These are phyloP conservation scores for Diaphora mendica DNA, from an alignment of 2,888 invertebrate species.

Conservation along the genomic window DNA sequence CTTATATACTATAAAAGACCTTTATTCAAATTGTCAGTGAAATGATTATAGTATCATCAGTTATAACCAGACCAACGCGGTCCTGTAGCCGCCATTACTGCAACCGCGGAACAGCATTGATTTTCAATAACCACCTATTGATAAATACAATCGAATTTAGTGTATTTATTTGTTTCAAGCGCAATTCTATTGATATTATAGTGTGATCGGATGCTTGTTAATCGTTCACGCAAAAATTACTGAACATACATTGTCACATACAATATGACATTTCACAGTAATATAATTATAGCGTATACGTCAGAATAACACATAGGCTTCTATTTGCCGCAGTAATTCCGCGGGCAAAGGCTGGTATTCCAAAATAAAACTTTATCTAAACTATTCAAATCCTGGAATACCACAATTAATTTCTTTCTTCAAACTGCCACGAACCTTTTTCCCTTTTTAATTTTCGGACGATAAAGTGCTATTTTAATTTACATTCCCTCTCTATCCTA, in stretches of 20 bases:
- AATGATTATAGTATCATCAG: not conserved
- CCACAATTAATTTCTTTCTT: not conserved
- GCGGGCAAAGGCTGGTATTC: no score
- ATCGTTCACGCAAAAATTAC: no score
- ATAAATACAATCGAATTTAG: not conserved
- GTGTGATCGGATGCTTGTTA: no score
- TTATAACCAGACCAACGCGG: not conserved
- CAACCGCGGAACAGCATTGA: no score
- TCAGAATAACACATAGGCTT: no score
- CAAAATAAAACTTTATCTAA: not conserved
- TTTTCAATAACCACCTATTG: not conserved
- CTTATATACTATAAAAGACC: no score
- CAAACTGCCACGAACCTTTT: constrained; percentile 2
- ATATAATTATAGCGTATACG: no score
- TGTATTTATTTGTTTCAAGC: not conserved
- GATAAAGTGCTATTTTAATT: constrained; percentile 19
- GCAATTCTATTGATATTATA: not conserved
- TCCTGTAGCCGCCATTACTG: not conserved
- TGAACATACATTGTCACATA: no score
- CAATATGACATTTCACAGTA: no score
- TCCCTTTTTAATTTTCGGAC: constrained; percentile 11
- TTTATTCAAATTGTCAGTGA: no score
- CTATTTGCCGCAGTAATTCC: no score
- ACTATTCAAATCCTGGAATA: not conserved
- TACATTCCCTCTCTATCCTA: constrained; percentile 3